Conservation (phyloP, 2,113 vertebrate species). For the Toxostoma redivivum region DNA sequence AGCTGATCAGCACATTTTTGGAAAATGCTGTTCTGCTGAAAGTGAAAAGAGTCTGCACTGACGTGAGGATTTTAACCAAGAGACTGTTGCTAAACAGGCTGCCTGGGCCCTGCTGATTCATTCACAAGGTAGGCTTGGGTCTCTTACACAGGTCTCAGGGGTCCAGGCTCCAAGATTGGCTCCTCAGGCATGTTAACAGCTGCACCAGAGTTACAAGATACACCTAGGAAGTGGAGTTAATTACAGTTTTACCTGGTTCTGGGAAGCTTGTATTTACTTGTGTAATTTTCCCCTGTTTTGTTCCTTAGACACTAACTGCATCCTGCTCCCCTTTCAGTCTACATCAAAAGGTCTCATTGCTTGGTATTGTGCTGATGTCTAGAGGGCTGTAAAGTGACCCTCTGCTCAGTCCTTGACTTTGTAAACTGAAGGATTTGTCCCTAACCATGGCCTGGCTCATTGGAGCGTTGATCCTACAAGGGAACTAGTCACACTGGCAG, state of each 20-base stretch:
- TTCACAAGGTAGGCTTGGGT: background rate
- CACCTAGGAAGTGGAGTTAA: background rate
- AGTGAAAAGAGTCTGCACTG: background rate
- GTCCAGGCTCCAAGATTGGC: background rate
- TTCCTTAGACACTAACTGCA: background rate
- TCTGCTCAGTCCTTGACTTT: background rate
- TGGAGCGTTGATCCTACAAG: fast-evolving
- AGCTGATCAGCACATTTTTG: conserved; percentile 40
- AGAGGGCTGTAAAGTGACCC: background rate
- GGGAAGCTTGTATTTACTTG: background rate
- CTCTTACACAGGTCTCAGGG: background rate
- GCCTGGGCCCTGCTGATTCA: background rate
- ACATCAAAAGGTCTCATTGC: background rate
- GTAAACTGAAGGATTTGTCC: background rate
- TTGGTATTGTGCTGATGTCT: background rate
- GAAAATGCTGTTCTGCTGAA: conserved; percentile 38
- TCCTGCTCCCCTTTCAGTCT: background rate
- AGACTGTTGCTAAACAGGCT: background rate
- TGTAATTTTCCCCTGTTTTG: background rate
- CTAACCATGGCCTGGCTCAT: background rate
- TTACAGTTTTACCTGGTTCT: background rate
- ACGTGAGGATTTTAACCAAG: conserved; percentile 40
- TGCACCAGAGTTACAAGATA: background rate
- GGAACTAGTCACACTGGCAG: background rate
- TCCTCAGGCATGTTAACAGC: background rate